Percentiles rank a stretch among this genome's conserved stretches.
These are phyloP conservation scores for Pelmatolapia mariae DNA, from an alignment of 2,113 vertebrate species.

Conservation along the genomic window DNA sequence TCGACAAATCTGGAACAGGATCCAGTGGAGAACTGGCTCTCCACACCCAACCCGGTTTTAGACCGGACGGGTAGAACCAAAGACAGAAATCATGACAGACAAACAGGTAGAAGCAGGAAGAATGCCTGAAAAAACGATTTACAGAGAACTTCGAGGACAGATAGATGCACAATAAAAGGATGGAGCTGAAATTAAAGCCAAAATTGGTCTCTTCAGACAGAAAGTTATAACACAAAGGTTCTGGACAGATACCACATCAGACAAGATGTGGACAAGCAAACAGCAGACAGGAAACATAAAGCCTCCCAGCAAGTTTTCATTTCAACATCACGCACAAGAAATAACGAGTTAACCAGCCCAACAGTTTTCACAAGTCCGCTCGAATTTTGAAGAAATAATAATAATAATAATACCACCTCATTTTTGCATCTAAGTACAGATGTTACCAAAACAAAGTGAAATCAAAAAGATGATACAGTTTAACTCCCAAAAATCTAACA, in stretches of 20 bases:
- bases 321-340: neutral
- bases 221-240: neutral
- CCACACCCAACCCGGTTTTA: neutral
- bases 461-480: neutral
- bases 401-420: neutral
- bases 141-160: neutral
- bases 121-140: neutral
- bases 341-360: neutral
- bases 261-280: neutral
- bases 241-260: neutral
- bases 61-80: neutral
- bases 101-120: neutral
- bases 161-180: neutral
- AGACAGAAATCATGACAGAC: neutral
- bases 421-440: neutral
- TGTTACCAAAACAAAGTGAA: neutral
- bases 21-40: neutral
- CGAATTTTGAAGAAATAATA: neutral
- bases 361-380: neutral
- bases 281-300: neutral
- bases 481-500: neutral
- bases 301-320: neutral
- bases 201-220: neutral
- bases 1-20: neutral
- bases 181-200: neutral